A percentile compares a stretch with the other conserved stretches of the same genome.
These are phyloP conservation scores for Psittacula echo DNA, from an alignment of 2,797 vertebrate species.

Conservation along the genomic window DNA sequence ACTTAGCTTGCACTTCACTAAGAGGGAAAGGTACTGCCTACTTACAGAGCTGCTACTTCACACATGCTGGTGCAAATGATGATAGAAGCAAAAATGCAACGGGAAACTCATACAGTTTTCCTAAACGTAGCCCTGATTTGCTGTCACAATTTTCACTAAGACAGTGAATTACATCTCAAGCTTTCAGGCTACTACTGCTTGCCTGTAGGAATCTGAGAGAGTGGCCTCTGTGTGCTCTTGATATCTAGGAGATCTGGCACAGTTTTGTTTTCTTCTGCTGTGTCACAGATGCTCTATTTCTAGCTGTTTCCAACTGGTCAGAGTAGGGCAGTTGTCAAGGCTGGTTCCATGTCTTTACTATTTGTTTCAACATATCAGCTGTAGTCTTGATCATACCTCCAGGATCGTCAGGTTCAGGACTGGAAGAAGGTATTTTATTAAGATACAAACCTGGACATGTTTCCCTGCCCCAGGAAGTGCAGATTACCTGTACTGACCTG, in stretches of 20 bases:
- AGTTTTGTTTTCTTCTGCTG: neutral
- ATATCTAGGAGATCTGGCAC: neutral
- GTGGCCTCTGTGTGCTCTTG: neutral
- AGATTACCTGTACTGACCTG: neutral
- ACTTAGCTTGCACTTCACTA: neutral
- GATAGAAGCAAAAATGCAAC: neutral
- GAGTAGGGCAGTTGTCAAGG: neutral
- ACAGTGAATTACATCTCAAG: neutral
- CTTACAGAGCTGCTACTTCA: neutral
- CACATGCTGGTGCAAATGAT: neutral
- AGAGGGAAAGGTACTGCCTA: neutral
- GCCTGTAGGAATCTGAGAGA: neutral
- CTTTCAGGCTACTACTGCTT: neutral
- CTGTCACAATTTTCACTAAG: neutral
- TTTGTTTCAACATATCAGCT: neutral
- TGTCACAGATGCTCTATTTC: neutral
- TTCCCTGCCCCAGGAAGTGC: neutral
- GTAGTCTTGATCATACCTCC: neutral
- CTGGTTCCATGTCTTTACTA: rapidly evolving
- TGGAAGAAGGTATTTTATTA: neutral
- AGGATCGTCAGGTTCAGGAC: neutral
- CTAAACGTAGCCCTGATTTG: neutral
- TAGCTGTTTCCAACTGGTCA: neutral
- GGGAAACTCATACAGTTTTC: neutral
- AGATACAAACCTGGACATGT: neutral